These are phyloP conservation scores for Struthidea cinerea DNA, from an alignment of 2,113 vertebrate genomes.

Conservation along the genomic window DNA sequence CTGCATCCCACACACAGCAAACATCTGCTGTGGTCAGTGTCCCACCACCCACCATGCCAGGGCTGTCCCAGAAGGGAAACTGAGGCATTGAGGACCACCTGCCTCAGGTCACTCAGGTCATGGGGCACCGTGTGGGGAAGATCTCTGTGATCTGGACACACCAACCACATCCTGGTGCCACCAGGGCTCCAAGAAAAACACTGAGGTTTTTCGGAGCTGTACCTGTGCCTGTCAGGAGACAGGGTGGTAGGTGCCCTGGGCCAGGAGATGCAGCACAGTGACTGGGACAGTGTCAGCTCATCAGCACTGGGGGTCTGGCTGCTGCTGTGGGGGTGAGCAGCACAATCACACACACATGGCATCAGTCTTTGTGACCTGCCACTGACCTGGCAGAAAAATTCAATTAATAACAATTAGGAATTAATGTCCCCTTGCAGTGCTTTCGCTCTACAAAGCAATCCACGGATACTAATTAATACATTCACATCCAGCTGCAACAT, in stretches of 20 bases:
- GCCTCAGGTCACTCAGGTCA: neutral
- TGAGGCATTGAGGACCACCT: neutral
- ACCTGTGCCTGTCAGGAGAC: neutral
- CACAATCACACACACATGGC: neutral
- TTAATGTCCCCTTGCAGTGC: neutral
- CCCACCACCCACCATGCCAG: neutral
- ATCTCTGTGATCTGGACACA: neutral
- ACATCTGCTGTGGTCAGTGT: neutral
- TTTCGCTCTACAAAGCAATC: neutral
- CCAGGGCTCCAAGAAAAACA: neutral
- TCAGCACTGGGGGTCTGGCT: neutral
- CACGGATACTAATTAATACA: neutral
- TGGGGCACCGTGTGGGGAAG: accelerated
- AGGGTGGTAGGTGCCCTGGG: neutral
- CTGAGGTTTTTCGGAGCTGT: accelerated
- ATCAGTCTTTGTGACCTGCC: neutral
- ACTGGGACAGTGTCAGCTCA: neutral
- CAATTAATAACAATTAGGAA: slow-evolving; percentile 32
- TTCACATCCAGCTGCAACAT: neutral
- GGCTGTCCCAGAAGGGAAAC: neutral
- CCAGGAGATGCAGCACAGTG: neutral
- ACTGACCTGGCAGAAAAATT: neutral
- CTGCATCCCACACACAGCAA: neutral
- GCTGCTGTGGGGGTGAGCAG: neutral
- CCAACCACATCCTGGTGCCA: neutral